Conservation (phyloP, 2,888 invertebrate species). For the Pseudococcus jackbeardsleyi region DNA sequence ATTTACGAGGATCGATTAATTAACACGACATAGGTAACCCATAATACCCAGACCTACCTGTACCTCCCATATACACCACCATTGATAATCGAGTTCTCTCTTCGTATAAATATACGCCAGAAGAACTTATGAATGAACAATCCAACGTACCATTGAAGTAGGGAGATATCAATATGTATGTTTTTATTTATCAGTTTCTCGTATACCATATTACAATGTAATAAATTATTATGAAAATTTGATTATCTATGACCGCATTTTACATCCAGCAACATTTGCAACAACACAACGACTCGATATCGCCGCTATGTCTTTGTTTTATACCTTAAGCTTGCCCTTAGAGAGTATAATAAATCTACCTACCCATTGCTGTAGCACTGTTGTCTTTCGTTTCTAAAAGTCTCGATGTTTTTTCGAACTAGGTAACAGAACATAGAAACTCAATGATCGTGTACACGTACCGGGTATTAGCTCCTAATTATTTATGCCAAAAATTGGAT, state of each 20-base stretch:
- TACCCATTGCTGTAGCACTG: background rate
- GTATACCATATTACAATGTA: background rate
- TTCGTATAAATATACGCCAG: background rate
- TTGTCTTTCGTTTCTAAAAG: background rate
- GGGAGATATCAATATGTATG: background rate
- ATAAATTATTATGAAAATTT: constrained; percentile 36
- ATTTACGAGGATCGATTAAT: background rate
- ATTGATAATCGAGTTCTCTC: background rate
- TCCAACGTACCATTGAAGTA: background rate
- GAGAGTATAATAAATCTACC: background rate
- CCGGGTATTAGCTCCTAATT: too few species aligned
- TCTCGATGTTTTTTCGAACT: background rate
- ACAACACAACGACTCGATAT: constrained; percentile 2
- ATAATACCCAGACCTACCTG: background rate
- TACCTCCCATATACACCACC: constrained; percentile 6
- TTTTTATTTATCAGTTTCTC: background rate
- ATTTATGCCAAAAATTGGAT: too few species aligned
- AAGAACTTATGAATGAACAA: background rate
- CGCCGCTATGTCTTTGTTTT: background rate
- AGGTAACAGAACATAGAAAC: background rate
- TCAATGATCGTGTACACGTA: background rate
- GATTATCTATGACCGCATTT: constrained; percentile 29
- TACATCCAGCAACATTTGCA: background rate
- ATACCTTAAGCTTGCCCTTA: background rate
- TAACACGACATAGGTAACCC: background rate